Conservation (phyloP, 2,888 invertebrate genomes). For the Mythimna lalbum region DNA sequence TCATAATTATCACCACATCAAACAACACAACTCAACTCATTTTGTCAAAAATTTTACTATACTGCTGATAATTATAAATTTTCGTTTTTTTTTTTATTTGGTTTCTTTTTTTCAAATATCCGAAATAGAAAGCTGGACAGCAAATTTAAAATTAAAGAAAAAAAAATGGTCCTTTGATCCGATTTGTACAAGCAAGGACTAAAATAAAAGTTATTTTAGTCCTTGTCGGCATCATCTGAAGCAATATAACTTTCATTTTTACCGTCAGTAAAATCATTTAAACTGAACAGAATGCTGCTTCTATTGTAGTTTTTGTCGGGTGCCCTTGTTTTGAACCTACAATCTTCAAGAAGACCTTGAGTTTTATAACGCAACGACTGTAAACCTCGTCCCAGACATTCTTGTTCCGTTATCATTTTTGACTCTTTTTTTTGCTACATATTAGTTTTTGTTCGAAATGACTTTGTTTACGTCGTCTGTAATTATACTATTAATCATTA, state of each 20-base stretch:
- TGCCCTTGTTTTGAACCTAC: slow-evolving; percentile 29
- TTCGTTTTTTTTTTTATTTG: no score
- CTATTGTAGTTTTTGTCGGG: slow-evolving; percentile 40
- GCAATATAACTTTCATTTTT: slow-evolving; percentile 39
- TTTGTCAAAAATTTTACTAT: no score
- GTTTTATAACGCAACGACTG: slow-evolving; percentile 18
- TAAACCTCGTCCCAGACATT: slow-evolving; percentile 28
- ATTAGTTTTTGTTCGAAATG: slow-evolving; percentile 39
- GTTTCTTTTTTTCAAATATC: no score
- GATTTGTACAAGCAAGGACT: neutral
- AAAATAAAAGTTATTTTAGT: neutral
- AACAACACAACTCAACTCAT: no score
- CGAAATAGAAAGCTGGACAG: neutral
- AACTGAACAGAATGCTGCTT: slow-evolving; percentile 11
- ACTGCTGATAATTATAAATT: no score
- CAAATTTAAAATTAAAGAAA: neutral
- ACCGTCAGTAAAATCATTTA: slow-evolving; percentile 44
- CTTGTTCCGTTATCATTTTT: slow-evolving; percentile 41
- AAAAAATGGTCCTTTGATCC: neutral
- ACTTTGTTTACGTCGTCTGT: slow-evolving; percentile 40
- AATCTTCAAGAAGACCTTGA: slow-evolving; percentile 41
- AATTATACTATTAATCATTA: slow-evolving; percentile 53
- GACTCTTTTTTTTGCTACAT: slow-evolving; percentile 39
- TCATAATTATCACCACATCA: no score
- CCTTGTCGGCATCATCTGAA: neutral